Evolutionary conservation across 2,113 vertebrate genomes (phyloP), one percentile per base, ranked within the genome.

Genomic region (Arothron firmamentum): DNA sequence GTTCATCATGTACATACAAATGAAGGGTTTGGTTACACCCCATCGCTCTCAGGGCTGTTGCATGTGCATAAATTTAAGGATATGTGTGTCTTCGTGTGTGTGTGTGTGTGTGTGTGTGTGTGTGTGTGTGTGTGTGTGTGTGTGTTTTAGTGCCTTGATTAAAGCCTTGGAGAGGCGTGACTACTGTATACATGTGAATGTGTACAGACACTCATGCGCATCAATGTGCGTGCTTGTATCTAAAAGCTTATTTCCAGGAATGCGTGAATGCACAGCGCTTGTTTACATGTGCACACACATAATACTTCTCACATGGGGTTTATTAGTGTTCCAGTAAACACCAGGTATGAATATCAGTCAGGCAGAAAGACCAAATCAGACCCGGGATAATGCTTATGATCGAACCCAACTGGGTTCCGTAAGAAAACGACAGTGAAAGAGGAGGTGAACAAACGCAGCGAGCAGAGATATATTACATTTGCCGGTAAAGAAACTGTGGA

Each of bases 11-110:
- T 80, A 82, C 79, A 89, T 88, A 90, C 88, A 90, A 86, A 89
- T 89, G 82, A 86, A 77, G 70, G 81, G 67, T 82, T 87, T 83
- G 81, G 83, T 85, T 88, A 78, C 87, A 89, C 78, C 90, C 85
- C 74, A 75, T 82, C 77, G 85, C 74, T 85, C 69, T 71, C 59
- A 41, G 75, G 58, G 74, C 70, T 73, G 75, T 65, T 83, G 71
- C 62, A 59, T 53, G 76, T 78, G 75, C 53, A 52, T 59, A 50
- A 34, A 59, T 14, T 15, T 82, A 67, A 59, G 59, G 52, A 75
- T 79, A 73, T 51, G 51, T 59, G 48, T 28, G 60, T 11, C 1
- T 18, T 9, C 53, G 48, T 43, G 41, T 63, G 51, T n/a, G n/a
- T n/a, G n/a, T n/a, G n/a, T n/a, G n/a, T n/a, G n/a, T n/a, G n/a